Evolutionary conservation across 2,888 invertebrate genomes (phyloP), one percentile per base, ranked within the genome.

Genomic region (Andrena dorsata): DNA sequence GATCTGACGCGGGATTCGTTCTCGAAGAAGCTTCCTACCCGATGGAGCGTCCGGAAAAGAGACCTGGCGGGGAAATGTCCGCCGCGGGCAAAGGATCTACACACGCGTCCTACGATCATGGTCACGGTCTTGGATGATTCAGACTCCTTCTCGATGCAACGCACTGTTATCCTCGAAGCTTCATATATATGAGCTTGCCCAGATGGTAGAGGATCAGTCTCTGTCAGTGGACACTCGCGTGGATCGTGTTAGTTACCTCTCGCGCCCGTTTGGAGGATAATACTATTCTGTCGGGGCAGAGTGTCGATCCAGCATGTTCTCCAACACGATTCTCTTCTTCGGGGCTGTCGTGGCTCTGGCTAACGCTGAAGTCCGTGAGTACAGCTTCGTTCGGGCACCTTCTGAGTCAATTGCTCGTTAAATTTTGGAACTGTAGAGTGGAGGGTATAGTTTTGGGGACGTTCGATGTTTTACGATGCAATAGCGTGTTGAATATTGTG

Each of bases 331-430:
- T 0, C 6, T 86, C 30, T 28, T 80, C 6, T 5, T 86, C 5
- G 64, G 53, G 10, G n/a, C 85, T 26, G 41, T 76, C 8, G 53
- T 80, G 16, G 72, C 51, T 30, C 13, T 85, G n/a, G 66, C 78
- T 0, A 30, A 26, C n/a, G 88, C 90, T 1, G 71, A 82, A 89
- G 86, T 92, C 53, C 92, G 92, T 92, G 86, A 92, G 92, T 92
- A 41, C 16, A 2, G 20, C 2, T 32, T 2, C 26, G 26, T 49
- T 13, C 32, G 4, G 23, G 2, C n/a, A 30, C 5, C 2, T 32
- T 13, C 7, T n/a, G 20, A 20, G 2, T 20, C 51, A 41, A 7
- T 20, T 51, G 20, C 1, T 51, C 13, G 41, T 41, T 16, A 41
- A 5, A 41, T 4, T 16, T 16, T 16, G 4, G 13, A 2, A 41